phyloP scores from a whole-genome alignment of 2,888 invertebrate species.

The Latheticus oryzae region DNA sequence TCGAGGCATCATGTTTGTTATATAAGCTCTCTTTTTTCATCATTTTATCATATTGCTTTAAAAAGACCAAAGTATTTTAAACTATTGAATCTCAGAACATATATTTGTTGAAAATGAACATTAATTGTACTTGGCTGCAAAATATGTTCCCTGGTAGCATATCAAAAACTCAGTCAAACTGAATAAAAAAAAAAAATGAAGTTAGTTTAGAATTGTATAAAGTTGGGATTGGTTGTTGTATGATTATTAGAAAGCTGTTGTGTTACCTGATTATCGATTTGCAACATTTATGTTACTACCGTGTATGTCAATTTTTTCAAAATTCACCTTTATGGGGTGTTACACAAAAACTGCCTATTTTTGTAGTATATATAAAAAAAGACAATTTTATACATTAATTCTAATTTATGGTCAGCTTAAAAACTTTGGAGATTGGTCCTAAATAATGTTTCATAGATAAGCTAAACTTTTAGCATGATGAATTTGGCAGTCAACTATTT shows the following conservation, averaged over 20 bases:
- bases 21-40: slow-evolving; percentile 34
- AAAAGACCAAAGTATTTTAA: slow-evolving; percentile 13
- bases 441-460: slow-evolving; percentile 52
- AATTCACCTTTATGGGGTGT: slow-evolving; percentile 6
- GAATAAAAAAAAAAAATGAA: too few relatives aligned
- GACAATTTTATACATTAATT: slow-evolving; percentile 42
- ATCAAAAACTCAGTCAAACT: too few relatives aligned
- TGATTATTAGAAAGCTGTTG: too few relatives aligned
- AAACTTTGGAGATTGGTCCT: slow-evolving; percentile 52
- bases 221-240: too few relatives aligned
- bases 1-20: too few relatives aligned
- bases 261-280: too few relatives aligned
- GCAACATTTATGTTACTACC: too few relatives aligned
- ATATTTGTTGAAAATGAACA: too few relatives aligned
- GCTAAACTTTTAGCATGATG: slow-evolving; percentile 33
- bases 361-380: slow-evolving; percentile 37
- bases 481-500: slow-evolving; percentile 17
- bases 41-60: slow-evolving; percentile 22
- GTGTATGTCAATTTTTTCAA: too few relatives aligned
- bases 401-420: slow-evolving; percentile 39
- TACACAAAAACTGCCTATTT: slow-evolving; percentile 32
- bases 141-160: too few relatives aligned
- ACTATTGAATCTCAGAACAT: slow-evolving; percentile 24
- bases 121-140: too few relatives aligned
- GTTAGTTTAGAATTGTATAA: too few relatives aligned